phyloP scores from a whole-genome alignment of 2,113 vertebrate genomes.

The Gymnogyps californianus region DNA sequence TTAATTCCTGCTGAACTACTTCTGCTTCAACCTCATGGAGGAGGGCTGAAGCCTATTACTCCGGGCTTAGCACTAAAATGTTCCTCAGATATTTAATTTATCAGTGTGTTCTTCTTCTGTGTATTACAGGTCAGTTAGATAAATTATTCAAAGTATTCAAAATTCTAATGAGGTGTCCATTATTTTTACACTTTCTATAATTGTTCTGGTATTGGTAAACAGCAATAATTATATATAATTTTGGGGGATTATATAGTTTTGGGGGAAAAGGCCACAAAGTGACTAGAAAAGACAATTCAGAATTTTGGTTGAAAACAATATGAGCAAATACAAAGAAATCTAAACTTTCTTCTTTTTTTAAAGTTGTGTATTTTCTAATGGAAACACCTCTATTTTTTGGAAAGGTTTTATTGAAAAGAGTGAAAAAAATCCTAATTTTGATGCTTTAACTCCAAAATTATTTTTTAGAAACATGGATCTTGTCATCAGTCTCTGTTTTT shows the following conservation, averaged over 20 bases:
- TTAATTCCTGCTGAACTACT: not conserved
- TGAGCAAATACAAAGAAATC: accelerated
- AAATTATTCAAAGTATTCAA: not conserved
- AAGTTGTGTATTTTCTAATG: not conserved
- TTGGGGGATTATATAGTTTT: not conserved
- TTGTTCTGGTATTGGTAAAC: not conserved
- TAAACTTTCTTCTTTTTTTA: not conserved
- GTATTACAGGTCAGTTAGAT: not conserved
- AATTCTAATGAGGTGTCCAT: not conserved
- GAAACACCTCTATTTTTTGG: not conserved
- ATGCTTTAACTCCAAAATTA: not conserved
- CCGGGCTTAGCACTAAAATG: not conserved
- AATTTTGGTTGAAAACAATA: not conserved
- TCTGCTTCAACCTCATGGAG: not conserved
- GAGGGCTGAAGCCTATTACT: not conserved
- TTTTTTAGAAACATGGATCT: not conserved
- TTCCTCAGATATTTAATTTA: not conserved
- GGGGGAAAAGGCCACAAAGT: not conserved
- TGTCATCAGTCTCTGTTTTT: not conserved
- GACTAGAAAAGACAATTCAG: not conserved
- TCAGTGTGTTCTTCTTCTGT: not conserved
- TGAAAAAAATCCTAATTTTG: not conserved
- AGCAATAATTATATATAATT: not conserved
- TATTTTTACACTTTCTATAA: not conserved
- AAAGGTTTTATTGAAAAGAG: not conserved